Conservation (phyloP, 2,113 vertebrate species). For the Larimichthys polyactis region DNA sequence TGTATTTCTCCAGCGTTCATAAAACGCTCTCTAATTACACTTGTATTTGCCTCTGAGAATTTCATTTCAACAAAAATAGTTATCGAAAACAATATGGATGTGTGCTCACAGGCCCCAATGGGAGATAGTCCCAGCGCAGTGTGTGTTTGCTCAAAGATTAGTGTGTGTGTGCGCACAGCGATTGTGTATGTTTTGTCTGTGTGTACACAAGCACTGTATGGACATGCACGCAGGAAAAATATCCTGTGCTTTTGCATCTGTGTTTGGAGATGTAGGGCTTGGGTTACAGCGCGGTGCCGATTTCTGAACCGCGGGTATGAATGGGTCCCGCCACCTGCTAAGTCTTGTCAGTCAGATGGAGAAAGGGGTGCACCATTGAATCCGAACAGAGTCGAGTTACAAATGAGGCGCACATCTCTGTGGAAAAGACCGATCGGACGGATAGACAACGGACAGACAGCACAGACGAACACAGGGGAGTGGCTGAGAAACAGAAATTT, state of each 20-base stretch:
- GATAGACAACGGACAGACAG: constrained; percentile 23
- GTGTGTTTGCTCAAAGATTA: constrained; percentile 45
- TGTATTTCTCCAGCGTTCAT: constrained; percentile 10
- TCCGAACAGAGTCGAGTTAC: constrained; percentile 75
- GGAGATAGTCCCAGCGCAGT: not conserved
- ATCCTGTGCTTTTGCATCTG: constrained; percentile 68
- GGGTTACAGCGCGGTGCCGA: constrained; percentile 73
- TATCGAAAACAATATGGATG: constrained; percentile 16
- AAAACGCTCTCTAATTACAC: constrained; percentile 5
- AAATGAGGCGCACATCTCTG: constrained; percentile 70
- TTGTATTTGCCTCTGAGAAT: constrained; percentile 11
- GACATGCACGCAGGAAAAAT: constrained; percentile 48
- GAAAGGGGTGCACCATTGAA: constrained; percentile 60
- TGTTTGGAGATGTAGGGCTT: constrained; percentile 69
- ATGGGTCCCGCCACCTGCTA: constrained; percentile 79
- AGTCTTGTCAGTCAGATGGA: constrained; percentile 76
- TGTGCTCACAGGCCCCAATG: constrained; percentile 16
- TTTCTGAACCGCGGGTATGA: constrained; percentile 69
- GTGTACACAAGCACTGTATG: constrained; percentile 51
- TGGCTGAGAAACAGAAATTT: not conserved
- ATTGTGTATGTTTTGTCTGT: constrained; percentile 28
- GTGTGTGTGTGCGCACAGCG: constrained; percentile 1
- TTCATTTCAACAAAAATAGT: constrained; percentile 11
- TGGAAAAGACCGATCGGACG: constrained; percentile 18
- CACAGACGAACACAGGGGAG: constrained; percentile 4